Percentiles rank a stretch among this genome's conserved stretches.
Conservation (phyloP, 2,113 vertebrate species). For the Chitala chitala region DNA sequence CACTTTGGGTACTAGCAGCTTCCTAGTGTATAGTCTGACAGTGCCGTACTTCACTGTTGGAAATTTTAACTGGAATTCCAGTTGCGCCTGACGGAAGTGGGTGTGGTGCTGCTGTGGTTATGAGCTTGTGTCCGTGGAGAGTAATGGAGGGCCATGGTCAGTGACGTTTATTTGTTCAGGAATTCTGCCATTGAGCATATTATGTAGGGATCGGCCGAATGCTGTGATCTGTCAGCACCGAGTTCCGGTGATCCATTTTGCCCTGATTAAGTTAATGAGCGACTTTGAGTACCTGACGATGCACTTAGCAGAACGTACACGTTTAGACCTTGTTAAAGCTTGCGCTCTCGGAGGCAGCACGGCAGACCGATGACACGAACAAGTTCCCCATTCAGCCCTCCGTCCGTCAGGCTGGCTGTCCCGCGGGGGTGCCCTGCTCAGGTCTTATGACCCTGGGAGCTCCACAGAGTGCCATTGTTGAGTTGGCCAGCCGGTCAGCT, state of each 20-base stretch:
- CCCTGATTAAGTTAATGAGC: neutral
- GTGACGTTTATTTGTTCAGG: neutral
- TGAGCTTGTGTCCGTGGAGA: no score
- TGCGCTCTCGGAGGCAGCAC: no score
- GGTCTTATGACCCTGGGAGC: slow-evolving; percentile 10
- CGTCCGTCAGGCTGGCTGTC: neutral
- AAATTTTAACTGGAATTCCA: no score
- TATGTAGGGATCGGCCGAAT: neutral
- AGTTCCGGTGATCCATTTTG: neutral
- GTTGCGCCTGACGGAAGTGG: no score
- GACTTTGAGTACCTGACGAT: neutral
- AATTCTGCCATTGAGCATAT: neutral
- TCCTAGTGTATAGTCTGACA: no score
- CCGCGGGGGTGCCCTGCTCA: neutral
- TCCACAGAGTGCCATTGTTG: slow-evolving; percentile 16
- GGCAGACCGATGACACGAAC: no score
- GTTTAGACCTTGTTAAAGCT: neutral
- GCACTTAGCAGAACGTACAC: neutral
- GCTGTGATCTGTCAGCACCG: neutral
- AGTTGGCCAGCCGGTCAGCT: neutral
- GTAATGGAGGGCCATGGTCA: no score
- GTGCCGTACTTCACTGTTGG: no score
- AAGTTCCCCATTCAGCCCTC: neutral
- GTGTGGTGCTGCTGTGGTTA: no score
- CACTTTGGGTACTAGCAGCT: no score